Percentiles rank a stretch among this genome's conserved stretches.
phyloP scores from a whole-genome alignment of 2,888 invertebrate genomes.

The Piscicola geometra region DNA sequence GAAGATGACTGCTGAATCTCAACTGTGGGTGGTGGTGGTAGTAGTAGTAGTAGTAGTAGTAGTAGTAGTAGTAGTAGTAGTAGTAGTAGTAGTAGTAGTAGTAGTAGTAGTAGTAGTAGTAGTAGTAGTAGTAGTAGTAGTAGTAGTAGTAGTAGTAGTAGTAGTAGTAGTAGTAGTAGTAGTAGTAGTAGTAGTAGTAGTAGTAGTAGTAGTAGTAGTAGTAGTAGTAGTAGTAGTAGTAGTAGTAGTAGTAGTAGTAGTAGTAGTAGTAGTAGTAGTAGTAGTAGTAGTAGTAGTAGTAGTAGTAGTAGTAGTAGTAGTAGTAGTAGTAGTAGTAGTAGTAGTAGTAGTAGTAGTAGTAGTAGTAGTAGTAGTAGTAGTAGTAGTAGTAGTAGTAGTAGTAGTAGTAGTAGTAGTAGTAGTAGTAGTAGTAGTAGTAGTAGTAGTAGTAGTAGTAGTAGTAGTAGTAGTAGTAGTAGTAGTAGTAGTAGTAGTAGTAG shows the following conservation, averaged over 20 bases:
- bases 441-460: slow-evolving; percentile 35
- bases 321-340: slow-evolving; percentile 6
- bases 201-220: slow-evolving; percentile 6
- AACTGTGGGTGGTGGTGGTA: too few species aligned
- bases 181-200: slow-evolving; percentile 6
- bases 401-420: too few species aligned
- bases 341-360: slow-evolving; percentile 6
- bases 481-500: slow-evolving; percentile 28
- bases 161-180: slow-evolving; percentile 6
- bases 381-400: slow-evolving; percentile 12
- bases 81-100: slow-evolving; percentile 12
- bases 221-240: slow-evolving; percentile 6
- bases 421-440: slow-evolving; percentile 29
- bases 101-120: slow-evolving; percentile 12
- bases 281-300: slow-evolving; percentile 6
- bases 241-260: slow-evolving; percentile 6
- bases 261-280: slow-evolving; percentile 12
- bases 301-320: slow-evolving; percentile 6
- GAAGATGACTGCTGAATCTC: too few species aligned
- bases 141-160: slow-evolving; percentile 12
- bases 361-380: slow-evolving; percentile 6
- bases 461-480: slow-evolving; percentile 35
- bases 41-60: slow-evolving; percentile 12
- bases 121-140: slow-evolving; percentile 6
- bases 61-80: slow-evolving; percentile 12